A percentile compares a stretch with the other conserved stretches of the same genome.
Evolutionary conservation across 2,888 invertebrate species (phyloP).

Genomic region (Scelioninae gen. 1): DNA sequence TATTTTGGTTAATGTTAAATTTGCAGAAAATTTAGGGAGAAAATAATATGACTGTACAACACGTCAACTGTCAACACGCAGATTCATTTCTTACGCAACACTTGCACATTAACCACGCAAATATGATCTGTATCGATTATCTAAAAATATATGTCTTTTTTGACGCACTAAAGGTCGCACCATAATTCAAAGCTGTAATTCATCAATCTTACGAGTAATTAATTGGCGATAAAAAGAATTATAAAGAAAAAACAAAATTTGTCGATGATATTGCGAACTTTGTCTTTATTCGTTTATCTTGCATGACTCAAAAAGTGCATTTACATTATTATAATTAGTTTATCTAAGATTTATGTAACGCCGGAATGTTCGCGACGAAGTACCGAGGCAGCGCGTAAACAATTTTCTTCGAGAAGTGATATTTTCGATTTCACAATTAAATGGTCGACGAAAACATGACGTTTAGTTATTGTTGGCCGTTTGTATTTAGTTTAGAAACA

Average conservation of each 20-base stretch:
- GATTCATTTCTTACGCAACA: conserved; percentile 62
- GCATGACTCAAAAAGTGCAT: conserved; percentile 23
- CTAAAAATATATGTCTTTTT: conserved; percentile 51
- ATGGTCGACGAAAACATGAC: not conserved
- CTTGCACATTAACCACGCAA: conserved; percentile 51
- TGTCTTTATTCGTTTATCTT: conserved; percentile 14
- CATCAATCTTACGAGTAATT: too few relatives aligned
- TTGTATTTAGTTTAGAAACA: too few relatives aligned
- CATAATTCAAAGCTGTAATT: not conserved
- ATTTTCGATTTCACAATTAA: conserved; percentile 19
- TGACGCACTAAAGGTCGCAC: not conserved
- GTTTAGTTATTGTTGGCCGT: conserved; percentile 18
- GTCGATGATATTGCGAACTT: too few relatives aligned
- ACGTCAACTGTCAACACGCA: conserved; percentile 54
- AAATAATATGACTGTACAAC: conserved; percentile 33
- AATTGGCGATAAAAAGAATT: too few relatives aligned
- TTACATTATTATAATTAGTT: conserved; percentile 50
- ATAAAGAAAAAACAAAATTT: too few relatives aligned
- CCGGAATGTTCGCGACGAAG: too few relatives aligned
- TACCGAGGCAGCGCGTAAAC: conserved; percentile 1
- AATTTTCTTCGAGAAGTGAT: conserved; percentile 18
- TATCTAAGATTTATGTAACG: conserved; percentile 46
- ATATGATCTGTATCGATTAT: conserved; percentile 63
- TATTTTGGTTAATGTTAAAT: not conserved
- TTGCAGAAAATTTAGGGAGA: conserved; percentile 20